Evolutionary conservation across 1,140 invertebrate genomes (phyloP).

Genomic region (Aricia agestis): DNA sequence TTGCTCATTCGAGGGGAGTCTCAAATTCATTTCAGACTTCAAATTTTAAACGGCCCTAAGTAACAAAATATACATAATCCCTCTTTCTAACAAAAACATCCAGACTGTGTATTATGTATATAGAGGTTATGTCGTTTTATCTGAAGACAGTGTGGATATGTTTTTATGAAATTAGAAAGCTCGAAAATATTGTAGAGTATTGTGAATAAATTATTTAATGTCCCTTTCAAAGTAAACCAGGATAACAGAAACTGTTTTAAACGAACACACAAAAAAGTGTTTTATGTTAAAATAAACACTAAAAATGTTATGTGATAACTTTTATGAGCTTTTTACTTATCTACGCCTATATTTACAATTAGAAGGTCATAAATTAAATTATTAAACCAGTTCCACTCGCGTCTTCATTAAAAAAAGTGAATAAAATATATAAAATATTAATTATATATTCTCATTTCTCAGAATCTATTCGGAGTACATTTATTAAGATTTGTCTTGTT

Average conservation of each 20-base stretch:
- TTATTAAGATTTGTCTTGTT: background rate
- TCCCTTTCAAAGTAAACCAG: background rate
- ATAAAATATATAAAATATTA: conserved; percentile 2
- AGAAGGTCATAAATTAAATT: background rate
- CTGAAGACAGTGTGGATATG: too few species aligned
- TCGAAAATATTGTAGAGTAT: background rate
- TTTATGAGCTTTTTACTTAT: conserved; percentile 3
- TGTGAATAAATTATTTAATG: background rate
- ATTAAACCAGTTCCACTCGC: background rate
- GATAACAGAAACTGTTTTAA: background rate
- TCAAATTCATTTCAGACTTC: too few species aligned
- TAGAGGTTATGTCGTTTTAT: too few species aligned
- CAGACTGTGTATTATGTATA: too few species aligned
- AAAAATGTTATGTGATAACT: background rate
- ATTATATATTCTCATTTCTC: background rate
- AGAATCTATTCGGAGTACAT: background rate
- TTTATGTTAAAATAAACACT: conserved; percentile 4
- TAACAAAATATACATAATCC: too few species aligned
- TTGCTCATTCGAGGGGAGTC: too few species aligned
- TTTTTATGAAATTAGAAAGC: background rate
- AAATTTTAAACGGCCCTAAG: too few species aligned
- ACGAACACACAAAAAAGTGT: background rate
- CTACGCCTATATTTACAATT: background rate
- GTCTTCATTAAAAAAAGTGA: background rate
- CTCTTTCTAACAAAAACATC: too few species aligned